Percentiles rank a stretch among this genome's conserved stretches.
Conservation (phyloP, 2,113 vertebrate genomes). For the Podarcis muralis region DNA sequence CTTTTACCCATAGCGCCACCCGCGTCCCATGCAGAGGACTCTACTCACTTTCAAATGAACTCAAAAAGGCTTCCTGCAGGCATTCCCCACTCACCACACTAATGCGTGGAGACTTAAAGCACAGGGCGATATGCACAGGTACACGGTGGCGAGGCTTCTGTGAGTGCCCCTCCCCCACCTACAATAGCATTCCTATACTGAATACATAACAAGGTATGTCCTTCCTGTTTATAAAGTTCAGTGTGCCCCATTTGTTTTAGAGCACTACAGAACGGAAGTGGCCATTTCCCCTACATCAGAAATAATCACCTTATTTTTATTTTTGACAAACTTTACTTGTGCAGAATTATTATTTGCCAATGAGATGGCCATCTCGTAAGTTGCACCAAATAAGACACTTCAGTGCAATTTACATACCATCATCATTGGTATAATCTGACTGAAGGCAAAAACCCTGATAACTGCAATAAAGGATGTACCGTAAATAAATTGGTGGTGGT, state of each 20-base stretch:
- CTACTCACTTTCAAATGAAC: too few relatives aligned
- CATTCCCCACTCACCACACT: too few relatives aligned
- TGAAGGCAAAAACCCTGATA: background rate
- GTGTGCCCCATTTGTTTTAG: background rate
- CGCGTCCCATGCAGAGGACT: too few relatives aligned
- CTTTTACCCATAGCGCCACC: too few relatives aligned
- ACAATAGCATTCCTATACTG: background rate
- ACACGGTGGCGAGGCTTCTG: too few relatives aligned
- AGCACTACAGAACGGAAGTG: background rate
- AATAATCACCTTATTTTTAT: slow-evolving; percentile 3
- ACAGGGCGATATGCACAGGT: too few relatives aligned
- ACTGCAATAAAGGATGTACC: background rate
- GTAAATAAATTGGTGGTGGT: background rate
- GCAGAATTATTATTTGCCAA: background rate
- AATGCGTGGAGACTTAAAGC: too few relatives aligned
- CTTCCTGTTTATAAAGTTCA: background rate
- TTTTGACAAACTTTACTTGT: background rate
- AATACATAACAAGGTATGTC: background rate
- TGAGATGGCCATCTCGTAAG: background rate
- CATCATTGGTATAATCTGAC: background rate
- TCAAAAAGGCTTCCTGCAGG: too few relatives aligned
- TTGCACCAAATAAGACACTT: background rate
- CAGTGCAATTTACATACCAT: background rate
- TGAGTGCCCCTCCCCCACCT: background rate
- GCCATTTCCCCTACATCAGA: background rate